Evolutionary conservation across 2,113 vertebrate species (phyloP).

Genomic region (Callipepla californica): DNA sequence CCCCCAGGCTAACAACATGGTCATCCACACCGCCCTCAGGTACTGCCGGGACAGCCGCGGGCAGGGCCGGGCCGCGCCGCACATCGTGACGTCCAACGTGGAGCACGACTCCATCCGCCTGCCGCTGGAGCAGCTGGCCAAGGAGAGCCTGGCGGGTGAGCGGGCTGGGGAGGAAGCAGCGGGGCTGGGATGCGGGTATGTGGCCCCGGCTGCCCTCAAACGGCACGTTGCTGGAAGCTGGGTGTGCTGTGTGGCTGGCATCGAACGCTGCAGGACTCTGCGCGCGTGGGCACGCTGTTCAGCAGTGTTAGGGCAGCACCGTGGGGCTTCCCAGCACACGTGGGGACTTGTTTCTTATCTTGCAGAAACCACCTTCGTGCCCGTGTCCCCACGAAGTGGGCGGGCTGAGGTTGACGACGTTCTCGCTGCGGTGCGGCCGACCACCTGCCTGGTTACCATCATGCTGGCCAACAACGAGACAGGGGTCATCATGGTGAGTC

Average conservation of each 20-base stretch:
- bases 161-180: not conserved
- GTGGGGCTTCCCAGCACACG: not conserved
- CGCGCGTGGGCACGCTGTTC: rapidly evolving
- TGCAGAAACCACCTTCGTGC: conserved; percentile 88
- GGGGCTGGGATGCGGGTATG: not conserved
- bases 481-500: conserved; percentile 91
- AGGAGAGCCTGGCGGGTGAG: conserved; percentile 82
- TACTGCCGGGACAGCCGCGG: conserved; percentile 75
- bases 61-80: conserved; percentile 70
- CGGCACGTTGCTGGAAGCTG: not conserved
- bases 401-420: conserved; percentile 87
- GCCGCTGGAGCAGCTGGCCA: conserved; percentile 80
- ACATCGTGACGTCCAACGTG: conserved; percentile 86
- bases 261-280: rapidly evolving
- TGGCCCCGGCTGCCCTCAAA: too few relatives aligned
- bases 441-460: conserved; percentile 92
- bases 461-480: conserved; percentile 99
- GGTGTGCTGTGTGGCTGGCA: rapidly evolving
- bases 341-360: not conserved
- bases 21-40: conserved; percentile 85
- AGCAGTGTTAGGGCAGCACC: rapidly evolving
- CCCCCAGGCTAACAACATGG: conserved; percentile 91
- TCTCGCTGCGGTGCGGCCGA: conserved; percentile 83
- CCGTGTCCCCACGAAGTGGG: conserved; percentile 84
- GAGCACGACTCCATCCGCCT: conserved; percentile 93